Percentiles rank a stretch among this genome's conserved stretches.
phyloP scores from a whole-genome alignment of 2,113 vertebrate species.

The Microtus richardsoni region DNA sequence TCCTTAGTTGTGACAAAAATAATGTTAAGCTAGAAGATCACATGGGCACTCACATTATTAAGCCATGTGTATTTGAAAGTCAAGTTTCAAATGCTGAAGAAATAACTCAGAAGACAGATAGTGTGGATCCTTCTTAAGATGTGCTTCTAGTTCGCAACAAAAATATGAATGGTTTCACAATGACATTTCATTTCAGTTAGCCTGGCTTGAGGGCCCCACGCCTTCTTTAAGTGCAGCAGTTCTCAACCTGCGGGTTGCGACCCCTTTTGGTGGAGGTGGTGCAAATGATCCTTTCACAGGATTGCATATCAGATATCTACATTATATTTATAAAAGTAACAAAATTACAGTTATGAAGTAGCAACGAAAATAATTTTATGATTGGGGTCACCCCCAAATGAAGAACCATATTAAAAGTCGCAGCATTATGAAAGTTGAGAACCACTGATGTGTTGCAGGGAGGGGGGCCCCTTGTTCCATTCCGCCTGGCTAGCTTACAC shows the following conservation, averaged over 20 bases:
- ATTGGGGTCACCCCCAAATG: not conserved
- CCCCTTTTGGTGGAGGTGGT: not conserved
- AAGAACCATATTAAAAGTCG: not conserved
- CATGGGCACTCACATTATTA: not conserved
- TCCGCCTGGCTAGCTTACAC: too few species aligned
- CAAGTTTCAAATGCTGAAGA: slow-evolving; percentile 78
- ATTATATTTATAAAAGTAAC: not conserved
- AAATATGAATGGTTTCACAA: slow-evolving; percentile 78
- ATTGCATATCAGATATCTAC: not conserved
- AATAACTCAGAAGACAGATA: slow-evolving; percentile 71
- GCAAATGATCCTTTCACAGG: not conserved
- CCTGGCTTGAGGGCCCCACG: slow-evolving; percentile 77
- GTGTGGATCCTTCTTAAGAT: slow-evolving; percentile 42
- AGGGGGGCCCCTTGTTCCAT: too few species aligned
- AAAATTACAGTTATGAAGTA: not conserved
- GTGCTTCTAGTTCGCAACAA: slow-evolving; percentile 69
- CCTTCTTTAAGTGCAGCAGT: slow-evolving; percentile 78
- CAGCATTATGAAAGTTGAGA: not conserved
- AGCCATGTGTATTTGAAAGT: not conserved
- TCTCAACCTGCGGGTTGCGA: not conserved
- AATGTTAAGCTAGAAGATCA: not conserved
- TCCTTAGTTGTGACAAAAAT: not conserved
- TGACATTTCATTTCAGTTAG: slow-evolving; percentile 57
- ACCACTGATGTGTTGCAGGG: too few species aligned
- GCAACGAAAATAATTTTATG: not conserved